Evolutionary conservation across 1,140 invertebrate genomes (phyloP).

Genomic region (Apis dorsata): DNA sequence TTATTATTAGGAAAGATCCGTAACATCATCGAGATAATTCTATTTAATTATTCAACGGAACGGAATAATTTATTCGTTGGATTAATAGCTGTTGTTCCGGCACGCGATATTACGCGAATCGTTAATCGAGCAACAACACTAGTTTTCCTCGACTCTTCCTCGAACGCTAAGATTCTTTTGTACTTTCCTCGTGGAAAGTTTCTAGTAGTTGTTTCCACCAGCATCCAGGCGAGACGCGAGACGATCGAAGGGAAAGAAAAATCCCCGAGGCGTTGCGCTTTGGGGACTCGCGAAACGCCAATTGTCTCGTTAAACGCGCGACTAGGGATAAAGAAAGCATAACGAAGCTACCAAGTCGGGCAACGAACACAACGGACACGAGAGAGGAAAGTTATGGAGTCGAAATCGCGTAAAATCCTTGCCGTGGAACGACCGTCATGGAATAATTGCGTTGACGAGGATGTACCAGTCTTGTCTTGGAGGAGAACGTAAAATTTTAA

Average conservation of each 20-base stretch:
- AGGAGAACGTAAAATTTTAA: neutral
- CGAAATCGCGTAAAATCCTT: constrained; percentile 13
- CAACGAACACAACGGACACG: neutral
- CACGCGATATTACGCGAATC: no score
- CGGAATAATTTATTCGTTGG: no score
- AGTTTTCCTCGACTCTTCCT: neutral
- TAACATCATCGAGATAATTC: no score
- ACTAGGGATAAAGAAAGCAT: constrained; percentile 30
- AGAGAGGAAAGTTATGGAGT: constrained; percentile 12
- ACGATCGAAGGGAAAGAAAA: constrained; percentile 4
- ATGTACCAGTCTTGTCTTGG: neutral
- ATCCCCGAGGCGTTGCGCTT: neutral
- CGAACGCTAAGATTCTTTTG: neutral
- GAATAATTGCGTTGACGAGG: neutral
- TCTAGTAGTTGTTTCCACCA: neutral
- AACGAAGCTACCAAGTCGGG: constrained; percentile 1
- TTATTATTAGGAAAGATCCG: no score
- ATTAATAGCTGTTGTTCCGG: neutral
- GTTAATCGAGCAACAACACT: neutral
- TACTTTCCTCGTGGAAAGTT: constrained; percentile 22
- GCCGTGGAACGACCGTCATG: neutral
- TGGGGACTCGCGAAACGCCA: neutral
- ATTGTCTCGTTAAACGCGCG: constrained; percentile 19
- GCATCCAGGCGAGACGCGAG: neutral
- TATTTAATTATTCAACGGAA: no score